Conservation (phyloP, 1,140 invertebrate genomes). For the Mercenaria mercenaria region DNA sequence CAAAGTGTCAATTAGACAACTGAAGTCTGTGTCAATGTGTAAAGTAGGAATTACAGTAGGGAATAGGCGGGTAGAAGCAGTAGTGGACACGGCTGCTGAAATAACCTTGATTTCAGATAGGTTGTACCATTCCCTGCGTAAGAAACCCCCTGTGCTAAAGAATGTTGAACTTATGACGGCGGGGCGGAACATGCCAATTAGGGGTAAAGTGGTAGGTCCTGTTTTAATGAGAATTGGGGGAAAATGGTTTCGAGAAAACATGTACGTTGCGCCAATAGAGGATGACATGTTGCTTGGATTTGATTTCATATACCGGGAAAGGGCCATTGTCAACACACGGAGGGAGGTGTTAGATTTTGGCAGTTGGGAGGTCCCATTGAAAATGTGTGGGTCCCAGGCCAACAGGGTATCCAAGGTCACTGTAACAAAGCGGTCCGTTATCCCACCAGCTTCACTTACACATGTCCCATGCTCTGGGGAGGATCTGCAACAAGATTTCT, state of each 20-base stretch:
- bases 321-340: background rate
- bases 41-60: background rate
- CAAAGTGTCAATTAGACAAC: too few species aligned
- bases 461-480: background rate
- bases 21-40: too few species aligned
- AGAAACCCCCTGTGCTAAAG: background rate
- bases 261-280: slow-evolving; percentile 45
- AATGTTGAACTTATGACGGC: background rate
- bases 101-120: background rate
- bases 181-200: background rate
- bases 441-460: background rate
- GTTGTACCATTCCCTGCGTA: background rate
- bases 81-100: background rate
- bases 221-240: background rate
- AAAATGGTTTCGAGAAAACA: background rate
- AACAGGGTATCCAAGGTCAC: background rate
- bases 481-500: background rate
- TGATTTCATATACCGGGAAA: background rate
- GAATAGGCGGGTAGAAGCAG: background rate
- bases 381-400: background rate
- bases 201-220: background rate
- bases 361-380: too few species aligned
- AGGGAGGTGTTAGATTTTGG: background rate
- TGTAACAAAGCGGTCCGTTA: background rate
- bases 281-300: slow-evolving; percentile 50